Conservation (phyloP, 2,888 invertebrate species). For the Drosophila birchii region DNA sequence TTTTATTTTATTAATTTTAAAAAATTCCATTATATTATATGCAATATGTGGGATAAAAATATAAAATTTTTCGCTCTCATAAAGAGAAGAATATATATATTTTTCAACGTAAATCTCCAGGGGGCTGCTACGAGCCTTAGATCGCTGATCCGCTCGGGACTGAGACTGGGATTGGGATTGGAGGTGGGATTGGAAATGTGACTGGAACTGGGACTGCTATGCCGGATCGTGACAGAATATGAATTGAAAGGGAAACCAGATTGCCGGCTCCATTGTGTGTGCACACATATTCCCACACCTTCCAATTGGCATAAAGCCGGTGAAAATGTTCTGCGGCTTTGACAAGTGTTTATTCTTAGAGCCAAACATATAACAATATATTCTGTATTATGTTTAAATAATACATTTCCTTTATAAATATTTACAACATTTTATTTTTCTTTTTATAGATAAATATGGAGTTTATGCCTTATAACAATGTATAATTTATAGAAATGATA, state of each 20-base stretch:
- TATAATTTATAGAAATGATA: too few species aligned
- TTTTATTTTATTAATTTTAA: not conserved
- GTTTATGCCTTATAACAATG: not conserved
- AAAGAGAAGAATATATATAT: not conserved
- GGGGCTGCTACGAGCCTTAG: not conserved
- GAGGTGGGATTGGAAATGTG: conserved; percentile 5
- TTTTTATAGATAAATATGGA: conserved; percentile 6
- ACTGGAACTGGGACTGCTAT: conserved; percentile 13
- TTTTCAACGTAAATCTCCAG: conserved; percentile 1
- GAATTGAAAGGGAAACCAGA: conserved; percentile 66
- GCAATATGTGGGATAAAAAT: not conserved
- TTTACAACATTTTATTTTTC: too few species aligned
- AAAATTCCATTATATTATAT: not conserved
- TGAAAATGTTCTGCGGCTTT: conserved; percentile 35
- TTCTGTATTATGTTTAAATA: not conserved
- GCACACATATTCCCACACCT: conserved; percentile 21
- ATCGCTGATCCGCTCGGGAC: not conserved
- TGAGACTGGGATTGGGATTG: conserved; percentile 8
- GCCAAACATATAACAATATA: not conserved
- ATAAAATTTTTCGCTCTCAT: not conserved
- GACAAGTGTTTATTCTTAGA: conserved; percentile 34
- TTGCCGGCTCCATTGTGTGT: conserved; percentile 29
- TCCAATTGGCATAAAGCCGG: conserved; percentile 3
- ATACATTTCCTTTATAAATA: not conserved
- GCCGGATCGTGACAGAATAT: conserved; percentile 66